Evolutionary conservation across 2,888 invertebrate species (phyloP), one percentile per base, ranked within the genome.

Genomic region (Zaprionus lineosus): DNA sequence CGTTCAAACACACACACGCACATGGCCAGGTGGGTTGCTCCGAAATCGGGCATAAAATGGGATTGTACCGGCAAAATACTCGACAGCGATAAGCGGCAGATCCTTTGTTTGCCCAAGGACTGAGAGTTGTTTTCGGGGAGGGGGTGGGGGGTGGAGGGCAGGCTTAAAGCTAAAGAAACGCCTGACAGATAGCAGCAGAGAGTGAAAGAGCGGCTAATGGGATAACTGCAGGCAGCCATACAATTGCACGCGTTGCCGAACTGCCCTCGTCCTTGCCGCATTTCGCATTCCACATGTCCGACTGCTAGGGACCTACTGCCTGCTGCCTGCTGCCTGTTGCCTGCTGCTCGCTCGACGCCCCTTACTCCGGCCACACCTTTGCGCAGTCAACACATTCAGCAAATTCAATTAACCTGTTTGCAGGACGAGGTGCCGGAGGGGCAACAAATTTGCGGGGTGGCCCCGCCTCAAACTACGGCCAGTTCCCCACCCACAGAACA

Each of bases 321-420:
- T n/a, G n/a, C n/a, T n/a, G n/a, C n/a, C n/a, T n/a, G n/a, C n/a
- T n/a, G n/a, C 44, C 26, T 47, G 51, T 18, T 8, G 24, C 26
- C 14, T 1, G 15, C 9, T n/a, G n/a, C 1, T 2, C 3, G n/a
- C 12, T 18, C 6, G 6, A 5, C 16, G 6, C 12, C 26, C 6
- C 18, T 5, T 5, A 9, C n/a, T 21, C 24, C 21, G 21, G 3
- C n/a, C 9, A 2, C 5, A 28, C 26, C 8, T 5, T 28, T 31
- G 11, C 34, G 36, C 41, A 40, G 33, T 44, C 50, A 55, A 52
- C 62, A 34, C 70, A 78, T 65, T 71, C 51, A 56, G 62, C 40
- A 78, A 82, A 77, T 60, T 68, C 76, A 77, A 82, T 77, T 82
- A 75, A 78, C 72, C 58, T 78, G 75, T 63, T 78, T 82, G 72